These are phyloP conservation scores for Alethe diademata DNA, from an alignment of 2,113 vertebrate species.

Conservation along the genomic window DNA sequence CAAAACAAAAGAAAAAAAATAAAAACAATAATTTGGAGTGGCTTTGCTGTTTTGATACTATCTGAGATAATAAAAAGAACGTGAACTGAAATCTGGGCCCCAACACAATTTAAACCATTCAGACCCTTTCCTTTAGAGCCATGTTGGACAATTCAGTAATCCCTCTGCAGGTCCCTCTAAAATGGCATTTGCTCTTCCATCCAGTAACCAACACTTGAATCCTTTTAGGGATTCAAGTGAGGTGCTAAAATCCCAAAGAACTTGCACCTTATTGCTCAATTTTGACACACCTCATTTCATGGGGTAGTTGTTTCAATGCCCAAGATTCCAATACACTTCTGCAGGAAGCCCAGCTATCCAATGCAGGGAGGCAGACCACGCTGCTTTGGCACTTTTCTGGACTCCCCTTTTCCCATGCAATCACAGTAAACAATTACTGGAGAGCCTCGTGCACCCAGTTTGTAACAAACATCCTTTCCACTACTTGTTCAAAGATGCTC, in stretches of 20 bases:
- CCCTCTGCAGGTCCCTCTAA: not conserved
- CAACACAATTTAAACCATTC: not conserved
- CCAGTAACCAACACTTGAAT: not conserved
- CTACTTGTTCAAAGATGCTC: not conserved
- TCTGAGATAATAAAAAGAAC: not conserved
- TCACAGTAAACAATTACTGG: not conserved
- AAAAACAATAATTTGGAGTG: not conserved
- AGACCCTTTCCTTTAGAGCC: not conserved
- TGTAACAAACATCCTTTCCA: not conserved
- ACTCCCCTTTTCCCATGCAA: not conserved
- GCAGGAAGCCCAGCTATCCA: not conserved
- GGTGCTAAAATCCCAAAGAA: not conserved
- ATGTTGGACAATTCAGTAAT: not conserved
- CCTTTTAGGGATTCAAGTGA: not conserved
- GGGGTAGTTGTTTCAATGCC: no score
- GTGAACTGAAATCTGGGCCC: not conserved
- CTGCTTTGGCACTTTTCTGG: not conserved
- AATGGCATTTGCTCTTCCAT: not conserved
- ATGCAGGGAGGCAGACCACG: not conserved
- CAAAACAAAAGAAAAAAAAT: not conserved
- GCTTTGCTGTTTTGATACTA: not conserved
- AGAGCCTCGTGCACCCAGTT: rapidly evolving
- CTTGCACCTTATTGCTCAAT: not conserved
- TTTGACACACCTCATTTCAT: not conserved
- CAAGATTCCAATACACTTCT: not conserved